Evolutionary conservation across 2,113 vertebrate genomes (phyloP).

Genomic region (Antechinus flavipes): DNA sequence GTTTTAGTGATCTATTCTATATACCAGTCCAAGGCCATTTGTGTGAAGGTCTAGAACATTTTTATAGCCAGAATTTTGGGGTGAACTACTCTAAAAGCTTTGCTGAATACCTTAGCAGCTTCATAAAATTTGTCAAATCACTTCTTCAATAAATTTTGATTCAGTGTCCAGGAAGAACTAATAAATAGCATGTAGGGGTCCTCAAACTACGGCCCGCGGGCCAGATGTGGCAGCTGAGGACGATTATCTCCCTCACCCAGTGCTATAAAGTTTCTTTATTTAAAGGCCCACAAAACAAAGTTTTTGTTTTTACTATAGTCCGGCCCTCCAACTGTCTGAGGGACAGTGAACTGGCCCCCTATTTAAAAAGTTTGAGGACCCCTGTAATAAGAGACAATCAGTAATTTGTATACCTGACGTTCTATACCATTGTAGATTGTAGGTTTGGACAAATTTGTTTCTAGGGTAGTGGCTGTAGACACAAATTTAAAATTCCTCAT

Average conservation of each 20-base stretch:
- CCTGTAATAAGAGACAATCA: background rate
- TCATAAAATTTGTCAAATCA: background rate
- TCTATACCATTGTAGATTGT: background rate
- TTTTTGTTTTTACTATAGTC: too few species aligned
- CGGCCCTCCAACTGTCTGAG: too few species aligned
- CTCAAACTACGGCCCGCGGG: too few species aligned
- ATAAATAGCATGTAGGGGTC: background rate
- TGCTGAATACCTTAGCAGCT: fast-evolving
- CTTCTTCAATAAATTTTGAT: background rate
- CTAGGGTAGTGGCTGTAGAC: background rate
- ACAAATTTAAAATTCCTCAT: background rate
- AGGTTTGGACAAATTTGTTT: background rate
- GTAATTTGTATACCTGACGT: background rate
- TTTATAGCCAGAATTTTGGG: background rate
- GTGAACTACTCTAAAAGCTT: background rate
- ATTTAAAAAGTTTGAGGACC: too few species aligned
- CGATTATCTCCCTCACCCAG: too few species aligned
- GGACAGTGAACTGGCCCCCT: too few species aligned
- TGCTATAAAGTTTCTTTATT: too few species aligned
- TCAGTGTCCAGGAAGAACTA: background rate
- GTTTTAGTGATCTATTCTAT: background rate
- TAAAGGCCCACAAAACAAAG: too few species aligned
- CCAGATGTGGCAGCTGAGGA: too few species aligned
- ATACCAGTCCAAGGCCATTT: background rate
- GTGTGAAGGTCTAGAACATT: background rate